Conservation (phyloP, 2,113 vertebrate genomes). For the Alaudala cheleensis region DNA sequence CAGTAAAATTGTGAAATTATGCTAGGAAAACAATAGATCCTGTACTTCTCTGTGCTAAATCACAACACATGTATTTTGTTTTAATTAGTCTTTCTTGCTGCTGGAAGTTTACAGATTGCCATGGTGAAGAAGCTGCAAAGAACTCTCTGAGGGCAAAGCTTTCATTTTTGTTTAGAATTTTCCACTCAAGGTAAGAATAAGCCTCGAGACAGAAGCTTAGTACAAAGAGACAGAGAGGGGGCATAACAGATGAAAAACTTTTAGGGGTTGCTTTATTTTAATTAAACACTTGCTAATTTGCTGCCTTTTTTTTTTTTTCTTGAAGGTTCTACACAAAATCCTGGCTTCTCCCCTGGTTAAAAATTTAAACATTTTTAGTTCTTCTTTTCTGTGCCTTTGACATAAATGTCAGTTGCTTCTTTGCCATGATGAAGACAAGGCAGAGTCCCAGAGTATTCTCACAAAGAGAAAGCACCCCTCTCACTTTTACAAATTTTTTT, state of each 20-base stretch:
- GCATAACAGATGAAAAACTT: not conserved
- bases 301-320: not conserved
- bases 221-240: not conserved
- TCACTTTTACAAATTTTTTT: not conserved
- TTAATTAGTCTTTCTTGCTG: slow-evolving; percentile 19
- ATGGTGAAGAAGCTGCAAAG: slow-evolving; percentile 1
- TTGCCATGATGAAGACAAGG: not conserved
- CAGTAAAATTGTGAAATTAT: not conserved
- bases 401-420: not conserved
- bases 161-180: slow-evolving; percentile 32
- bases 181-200: not conserved
- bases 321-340: not conserved
- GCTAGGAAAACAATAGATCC: not conserved
- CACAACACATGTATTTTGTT: not conserved
- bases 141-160: not conserved
- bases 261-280: not conserved
- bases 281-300: not conserved
- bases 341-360: not conserved
- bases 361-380: not conserved
- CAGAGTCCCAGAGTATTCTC: not conserved
- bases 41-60: not conserved
- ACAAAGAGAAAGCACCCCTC: not conserved
- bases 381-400: not conserved
- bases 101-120: not conserved
- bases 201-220: not conserved